Base-by-base conservation (phyloP, 2,797 vertebrate species). In the Hippopotamyrus pictus region DNA sequence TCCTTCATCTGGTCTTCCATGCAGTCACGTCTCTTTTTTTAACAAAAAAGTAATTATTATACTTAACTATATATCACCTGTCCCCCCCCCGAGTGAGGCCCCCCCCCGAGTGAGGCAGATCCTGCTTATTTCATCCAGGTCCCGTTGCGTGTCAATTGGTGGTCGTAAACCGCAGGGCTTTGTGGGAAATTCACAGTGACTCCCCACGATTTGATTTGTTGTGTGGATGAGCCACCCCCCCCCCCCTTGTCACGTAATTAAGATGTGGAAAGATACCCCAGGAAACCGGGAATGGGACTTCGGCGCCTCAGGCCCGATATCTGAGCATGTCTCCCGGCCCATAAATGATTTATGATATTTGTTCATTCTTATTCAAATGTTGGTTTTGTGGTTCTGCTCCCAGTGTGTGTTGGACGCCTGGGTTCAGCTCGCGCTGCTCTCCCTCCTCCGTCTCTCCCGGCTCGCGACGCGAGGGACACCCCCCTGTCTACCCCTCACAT, bases 341-440 rank as follows among this genome's bases (percentile, higher is more conserved):
- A 89, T 92, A 90, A 92, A 92, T 93, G 91, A 92, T 93, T 91
- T 91, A 92, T 94, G 88, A 41, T 85, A 89, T 90, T 92, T 92
- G 90, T 91, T 91, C 46, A 86, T 93, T 91, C 90, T 91, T 89
- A 92, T 92, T 91, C 86, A 89, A 88, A 90, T 91, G 88, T 91
- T 85, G 89, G 82, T 88, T 62, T 91, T 90, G 86, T 53, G 79
- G 86, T 62, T 85, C 89, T 83, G 53, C 53, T 87, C 46, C 53
- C 86, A 54, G 89, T 44, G 51, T 83, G 89, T n/a, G 62, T 65
- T 84, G 44, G 19, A 85, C 29, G 73, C 69, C 25, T 22, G 53
- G 41, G 53, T 88, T 88, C 9, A 46, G 44, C 41, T 83, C 65
- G 41, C 5, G 17, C 29, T 87, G 12, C 48, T 46, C 53, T 59